Percentiles rank a stretch among this genome's conserved stretches.
Conservation (phyloP, 1,140 invertebrate species). For the Thalassaphorura encarpata region DNA sequence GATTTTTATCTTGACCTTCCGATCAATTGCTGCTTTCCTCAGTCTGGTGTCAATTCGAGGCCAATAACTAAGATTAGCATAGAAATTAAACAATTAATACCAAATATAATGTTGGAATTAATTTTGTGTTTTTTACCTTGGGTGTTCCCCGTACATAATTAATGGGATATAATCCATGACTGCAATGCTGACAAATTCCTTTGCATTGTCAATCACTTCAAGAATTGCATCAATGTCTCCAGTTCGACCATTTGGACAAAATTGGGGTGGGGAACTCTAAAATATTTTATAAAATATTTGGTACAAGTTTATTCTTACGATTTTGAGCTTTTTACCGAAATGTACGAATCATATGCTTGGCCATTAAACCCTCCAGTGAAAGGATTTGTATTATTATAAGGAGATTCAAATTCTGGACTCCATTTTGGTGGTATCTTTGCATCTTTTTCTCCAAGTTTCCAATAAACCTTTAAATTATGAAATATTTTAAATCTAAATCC, state of each 20-base stretch:
- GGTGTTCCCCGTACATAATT: slow-evolving; percentile 56
- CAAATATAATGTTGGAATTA: background rate
- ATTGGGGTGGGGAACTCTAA: slow-evolving; percentile 81
- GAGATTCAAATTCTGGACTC: slow-evolving; percentile 58
- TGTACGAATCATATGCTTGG: slow-evolving; percentile 46
- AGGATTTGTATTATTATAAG: slow-evolving; percentile 62
- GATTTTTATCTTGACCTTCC: slow-evolving; percentile 62
- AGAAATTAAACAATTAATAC: background rate
- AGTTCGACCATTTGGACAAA: slow-evolving; percentile 69
- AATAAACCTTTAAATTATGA: slow-evolving; percentile 72
- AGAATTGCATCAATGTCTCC: slow-evolving; percentile 77
- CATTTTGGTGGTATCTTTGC: slow-evolving; percentile 59
- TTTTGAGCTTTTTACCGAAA: slow-evolving; percentile 54
- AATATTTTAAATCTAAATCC: too few relatives aligned
- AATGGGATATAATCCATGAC: slow-evolving; percentile 95
- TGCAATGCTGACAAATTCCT: slow-evolving; percentile 79
- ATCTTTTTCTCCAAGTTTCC: slow-evolving; percentile 61
- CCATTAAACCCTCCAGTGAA: slow-evolving; percentile 56
- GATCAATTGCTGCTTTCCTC: slow-evolving; percentile 65
- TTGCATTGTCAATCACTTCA: slow-evolving; percentile 64
- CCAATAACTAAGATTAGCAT: slow-evolving; percentile 60
- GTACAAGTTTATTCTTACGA: too few relatives aligned
- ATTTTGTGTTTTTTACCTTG: slow-evolving; percentile 40
- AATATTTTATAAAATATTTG: slow-evolving; percentile 33
- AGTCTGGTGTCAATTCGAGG: slow-evolving; percentile 82